Base-by-base conservation (phyloP, 2,888 invertebrate genomes). In the Oxytorus armatus region DNA sequence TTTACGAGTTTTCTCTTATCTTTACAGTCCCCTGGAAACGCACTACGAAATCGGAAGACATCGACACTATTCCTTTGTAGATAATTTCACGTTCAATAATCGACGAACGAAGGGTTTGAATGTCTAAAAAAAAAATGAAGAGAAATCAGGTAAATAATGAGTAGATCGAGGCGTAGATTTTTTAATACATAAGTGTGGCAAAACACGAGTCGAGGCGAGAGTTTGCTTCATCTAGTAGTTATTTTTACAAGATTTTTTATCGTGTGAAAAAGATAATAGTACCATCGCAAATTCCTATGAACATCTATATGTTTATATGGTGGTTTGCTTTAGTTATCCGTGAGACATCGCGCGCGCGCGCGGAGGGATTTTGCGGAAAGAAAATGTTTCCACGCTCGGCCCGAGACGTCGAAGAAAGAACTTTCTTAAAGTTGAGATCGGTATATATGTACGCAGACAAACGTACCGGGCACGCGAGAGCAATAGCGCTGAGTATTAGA, bases 381-480 rank as follows among this genome's bases (percentile, higher is more conserved):
- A 79, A 66, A 61, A 72, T 53, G 21, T 77, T 72, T 77, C 66
- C 53, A 66, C 66, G 63, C 59, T 68, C 36, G 23, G 33, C 14
- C 33, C 42, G 25, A 7, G 11, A 44, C 42, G 53, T 42, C 59
- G 57, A 44, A 44, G 57, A 65, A 70, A 49, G 18, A 80, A 77
- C 73, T 73, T 80, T 80, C 69, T 61, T 55, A 36, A 72, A 77
- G 72, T 80, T 55, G 25, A 47, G 59, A 63, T 44, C 51, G 23
- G 39, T 25, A 39, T 21, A n/a, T 8, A 10, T n/a, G 39, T 18
- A 11, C 7, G 23, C 10, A 2, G 23, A 11, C 18, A 16, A 0
- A 8, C 18, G 21, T 14, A 21, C 42, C 29, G 10, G 11, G 23
- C 33, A 44, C 49, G 51, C 29, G 68, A 53, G 33, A 39, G 21